These are phyloP conservation scores for Hestina assimilis DNA, from an alignment of 1,140 invertebrate species.

Conservation along the genomic window DNA sequence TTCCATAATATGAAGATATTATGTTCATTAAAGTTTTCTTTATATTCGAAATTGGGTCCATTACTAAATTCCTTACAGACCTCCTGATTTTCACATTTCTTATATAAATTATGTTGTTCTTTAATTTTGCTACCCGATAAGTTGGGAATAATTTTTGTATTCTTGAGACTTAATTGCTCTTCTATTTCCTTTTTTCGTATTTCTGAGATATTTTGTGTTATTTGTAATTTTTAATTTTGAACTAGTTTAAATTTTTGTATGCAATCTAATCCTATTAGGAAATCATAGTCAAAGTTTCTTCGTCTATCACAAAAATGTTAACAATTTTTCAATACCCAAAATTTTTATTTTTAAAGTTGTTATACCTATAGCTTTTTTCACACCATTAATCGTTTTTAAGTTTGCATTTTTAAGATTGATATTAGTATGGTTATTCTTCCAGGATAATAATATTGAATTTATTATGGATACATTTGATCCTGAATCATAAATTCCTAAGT, in stretches of 20 bases:
- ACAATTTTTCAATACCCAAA: conserved; percentile 1
- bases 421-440: conserved; percentile 30
- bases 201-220: conserved; percentile 5
- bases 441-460: conserved; percentile 40
- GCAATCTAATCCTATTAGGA: conserved; percentile 5
- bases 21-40: conserved; percentile 46
- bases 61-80: not conserved
- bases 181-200: no score
- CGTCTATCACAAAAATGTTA: not conserved
- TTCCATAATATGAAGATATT: no score
- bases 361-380: conserved; percentile 33
- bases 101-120: conserved; percentile 3
- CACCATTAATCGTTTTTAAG: conserved; percentile 45
- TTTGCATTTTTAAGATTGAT: conserved; percentile 19
- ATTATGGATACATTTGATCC: conserved; percentile 43
- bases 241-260: not conserved
- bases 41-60: conserved; percentile 1
- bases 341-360: conserved; percentile 24
- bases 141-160: conserved; percentile 8
- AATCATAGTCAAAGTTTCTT: conserved; percentile 6
- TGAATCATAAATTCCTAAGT: conserved; percentile 43
- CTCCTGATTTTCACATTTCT: conserved; percentile 13
- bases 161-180: not conserved
- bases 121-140: conserved; percentile 13
- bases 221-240: conserved; percentile 1